phyloP scores from a whole-genome alignment of 2,113 vertebrate genomes.

The Gorilla gorilla region DNA sequence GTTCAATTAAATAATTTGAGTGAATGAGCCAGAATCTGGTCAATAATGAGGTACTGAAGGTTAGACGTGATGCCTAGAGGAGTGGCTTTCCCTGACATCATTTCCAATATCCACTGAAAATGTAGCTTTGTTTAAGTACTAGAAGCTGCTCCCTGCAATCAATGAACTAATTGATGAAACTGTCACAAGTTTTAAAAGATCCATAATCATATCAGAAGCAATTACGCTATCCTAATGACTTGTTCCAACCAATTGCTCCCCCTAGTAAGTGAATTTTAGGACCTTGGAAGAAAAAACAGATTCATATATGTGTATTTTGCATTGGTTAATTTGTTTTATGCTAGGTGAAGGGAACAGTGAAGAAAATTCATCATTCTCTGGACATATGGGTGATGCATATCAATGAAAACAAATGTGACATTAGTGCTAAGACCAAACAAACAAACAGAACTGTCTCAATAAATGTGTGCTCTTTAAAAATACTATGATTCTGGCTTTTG shows the following conservation, averaged over 20 bases:
- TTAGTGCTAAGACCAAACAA: background rate
- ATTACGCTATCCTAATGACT: slow-evolving; percentile 48
- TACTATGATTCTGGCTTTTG: background rate
- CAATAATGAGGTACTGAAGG: slow-evolving; percentile 55
- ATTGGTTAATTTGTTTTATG: background rate
- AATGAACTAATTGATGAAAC: slow-evolving; percentile 44
- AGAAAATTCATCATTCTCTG: background rate
- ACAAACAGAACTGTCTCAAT: background rate
- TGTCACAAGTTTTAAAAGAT: slow-evolving; percentile 33
- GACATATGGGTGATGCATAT: background rate
- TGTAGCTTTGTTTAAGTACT: slow-evolving; percentile 30
- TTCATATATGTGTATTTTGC: background rate
- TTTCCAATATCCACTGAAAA: slow-evolving; percentile 57
- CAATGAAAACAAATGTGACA: background rate
- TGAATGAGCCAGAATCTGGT: slow-evolving; percentile 65
- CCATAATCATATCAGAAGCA: slow-evolving; percentile 45
- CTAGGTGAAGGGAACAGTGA: background rate
- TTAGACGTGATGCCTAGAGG: slow-evolving; percentile 64
- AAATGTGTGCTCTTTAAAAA: background rate
- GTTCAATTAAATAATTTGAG: slow-evolving; percentile 76
- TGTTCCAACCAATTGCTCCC: background rate
- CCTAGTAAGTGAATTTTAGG: background rate
- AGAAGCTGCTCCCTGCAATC: slow-evolving; percentile 3
- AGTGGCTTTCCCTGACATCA: slow-evolving; percentile 49
- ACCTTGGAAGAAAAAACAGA: background rate